phyloP scores from a whole-genome alignment of 2,888 invertebrate genomes.

The Eupithecia subumbrata region DNA sequence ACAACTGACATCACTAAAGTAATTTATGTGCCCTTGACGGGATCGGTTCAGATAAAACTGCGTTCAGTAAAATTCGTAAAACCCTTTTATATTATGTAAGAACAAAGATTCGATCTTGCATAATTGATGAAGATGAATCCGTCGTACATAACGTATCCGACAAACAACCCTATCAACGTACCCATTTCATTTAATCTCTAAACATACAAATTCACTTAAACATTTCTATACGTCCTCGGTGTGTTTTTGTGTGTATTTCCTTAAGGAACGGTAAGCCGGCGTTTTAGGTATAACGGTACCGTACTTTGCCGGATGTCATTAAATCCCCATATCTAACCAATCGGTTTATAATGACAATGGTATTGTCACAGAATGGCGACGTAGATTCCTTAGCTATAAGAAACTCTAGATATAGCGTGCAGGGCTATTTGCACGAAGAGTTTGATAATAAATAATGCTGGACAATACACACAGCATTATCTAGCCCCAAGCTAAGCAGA shows the following conservation, averaged over 20 bases:
- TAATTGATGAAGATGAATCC: slow-evolving; percentile 1
- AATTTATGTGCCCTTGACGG: too few species aligned
- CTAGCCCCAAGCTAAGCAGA: too few species aligned
- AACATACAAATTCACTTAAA: slow-evolving; percentile 27
- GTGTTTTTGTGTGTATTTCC: slow-evolving; percentile 23
- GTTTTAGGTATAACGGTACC: background rate
- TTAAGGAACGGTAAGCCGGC: slow-evolving; percentile 2
- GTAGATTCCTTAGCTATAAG: background rate
- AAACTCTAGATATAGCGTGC: background rate
- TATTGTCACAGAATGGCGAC: background rate
- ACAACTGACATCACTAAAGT: too few species aligned
- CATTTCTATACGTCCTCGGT: slow-evolving; percentile 22
- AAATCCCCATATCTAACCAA: background rate
- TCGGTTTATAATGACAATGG: background rate
- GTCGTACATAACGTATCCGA: background rate
- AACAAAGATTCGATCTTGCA: background rate
- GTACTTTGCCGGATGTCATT: background rate
- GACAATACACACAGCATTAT: too few species aligned
- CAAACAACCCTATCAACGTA: background rate
- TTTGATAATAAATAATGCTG: too few species aligned
- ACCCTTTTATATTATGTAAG: background rate
- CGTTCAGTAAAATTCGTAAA: background rate
- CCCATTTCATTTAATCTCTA: slow-evolving; percentile 19
- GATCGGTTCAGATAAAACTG: too few species aligned
- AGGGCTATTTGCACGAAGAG: too few species aligned